Percentiles rank a stretch among this genome's conserved stretches.
These are phyloP conservation scores for Atractosteus spatula DNA, from an alignment of 2,113 vertebrate genomes.

Conservation along the genomic window DNA sequence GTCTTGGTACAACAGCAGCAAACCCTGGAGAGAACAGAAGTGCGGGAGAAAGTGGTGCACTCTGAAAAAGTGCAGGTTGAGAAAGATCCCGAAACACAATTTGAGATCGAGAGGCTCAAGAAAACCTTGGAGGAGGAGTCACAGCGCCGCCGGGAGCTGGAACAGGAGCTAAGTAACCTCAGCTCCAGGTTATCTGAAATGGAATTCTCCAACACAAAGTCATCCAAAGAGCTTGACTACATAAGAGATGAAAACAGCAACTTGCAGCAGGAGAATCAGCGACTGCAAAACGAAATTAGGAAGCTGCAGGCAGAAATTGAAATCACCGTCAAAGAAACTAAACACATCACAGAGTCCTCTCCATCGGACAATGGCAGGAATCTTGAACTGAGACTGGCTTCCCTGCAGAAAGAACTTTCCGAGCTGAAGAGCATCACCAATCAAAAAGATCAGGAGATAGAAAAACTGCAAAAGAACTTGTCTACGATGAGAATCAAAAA, in stretches of 20 bases:
- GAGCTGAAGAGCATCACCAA: slow-evolving; percentile 77
- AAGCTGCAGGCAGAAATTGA: slow-evolving; percentile 87
- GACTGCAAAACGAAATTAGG: slow-evolving; percentile 81
- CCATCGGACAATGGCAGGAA: slow-evolving; percentile 67
- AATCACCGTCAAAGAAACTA: slow-evolving; percentile 81
- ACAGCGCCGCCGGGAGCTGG: slow-evolving; percentile 73
- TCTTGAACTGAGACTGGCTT: slow-evolving; percentile 76
- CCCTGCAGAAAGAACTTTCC: slow-evolving; percentile 79
- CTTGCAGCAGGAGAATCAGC: slow-evolving; percentile 88
- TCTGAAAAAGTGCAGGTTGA: slow-evolving; percentile 93
- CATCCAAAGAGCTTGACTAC: slow-evolving; percentile 85
- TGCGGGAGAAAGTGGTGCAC: slow-evolving; percentile 90
- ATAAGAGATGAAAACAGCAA: slow-evolving; percentile 87
- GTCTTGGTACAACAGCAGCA: slow-evolving; percentile 72
- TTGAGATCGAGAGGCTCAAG: slow-evolving; percentile 83
- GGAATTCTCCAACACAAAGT: slow-evolving; percentile 93
- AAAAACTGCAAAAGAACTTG: slow-evolving; percentile 83
- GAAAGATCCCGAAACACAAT: slow-evolving; percentile 80
- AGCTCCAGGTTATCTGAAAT: slow-evolving; percentile 78
- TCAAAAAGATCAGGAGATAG: slow-evolving; percentile 85
- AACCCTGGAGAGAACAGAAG: slow-evolving; percentile 79
- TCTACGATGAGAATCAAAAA: slow-evolving; percentile 78
- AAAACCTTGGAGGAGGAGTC: slow-evolving; percentile 83
- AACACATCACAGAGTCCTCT: slow-evolving; percentile 67
- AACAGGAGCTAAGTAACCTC: slow-evolving; percentile 69